Evolutionary conservation across 2,888 invertebrate genomes (phyloP), one percentile per base, ranked within the genome.

Genomic region (Agrochola circellaris): DNA sequence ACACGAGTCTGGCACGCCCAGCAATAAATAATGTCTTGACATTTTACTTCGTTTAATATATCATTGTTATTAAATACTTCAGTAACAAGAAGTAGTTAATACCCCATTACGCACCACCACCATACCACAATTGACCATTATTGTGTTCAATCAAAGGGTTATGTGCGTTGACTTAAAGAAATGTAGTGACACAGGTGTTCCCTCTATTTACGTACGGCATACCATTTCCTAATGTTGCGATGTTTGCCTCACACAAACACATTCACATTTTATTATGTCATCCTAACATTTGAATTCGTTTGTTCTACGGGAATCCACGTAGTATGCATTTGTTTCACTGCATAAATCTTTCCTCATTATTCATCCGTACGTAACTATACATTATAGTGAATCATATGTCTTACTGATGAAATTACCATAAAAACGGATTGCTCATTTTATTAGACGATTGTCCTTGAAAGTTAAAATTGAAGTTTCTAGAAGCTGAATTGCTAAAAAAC

Each of bases 181-280:
- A 88, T 90, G 87, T 90, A 91, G 91, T 91, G 91, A 94, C 93
- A 94, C 93, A 94, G 92, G 91, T 93, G 94, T 79, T 85, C 73
- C 79, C 79, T 79, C 70, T 91, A 85, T 93, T 94, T 93, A 91
- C 79, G 87, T 85, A 90, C 86, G 85, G 90, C 93, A 92, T 92
- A 90, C 92, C 91, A 85, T 87, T 87, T 88, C 87, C 89, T 88
- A 90, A 90, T 89, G 87, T 89, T 86, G 79, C 86, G 69, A 79
- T 84, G 84, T 89, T 89, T 89, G 81, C 73, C 64, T 45, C 54
- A n/a, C 23, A 75, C 87, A 87, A 88, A 91, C 84, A 87, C 79
- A 80, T 88, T 80, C 84, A 84, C 67, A 88, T 86, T 89, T 90
- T 91, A 91, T 90, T 89, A 89, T 91, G 90, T 89, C 88, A 87